phyloP scores from a whole-genome alignment of 2,797 vertebrate species.

The Trichosurus vulpecula region DNA sequence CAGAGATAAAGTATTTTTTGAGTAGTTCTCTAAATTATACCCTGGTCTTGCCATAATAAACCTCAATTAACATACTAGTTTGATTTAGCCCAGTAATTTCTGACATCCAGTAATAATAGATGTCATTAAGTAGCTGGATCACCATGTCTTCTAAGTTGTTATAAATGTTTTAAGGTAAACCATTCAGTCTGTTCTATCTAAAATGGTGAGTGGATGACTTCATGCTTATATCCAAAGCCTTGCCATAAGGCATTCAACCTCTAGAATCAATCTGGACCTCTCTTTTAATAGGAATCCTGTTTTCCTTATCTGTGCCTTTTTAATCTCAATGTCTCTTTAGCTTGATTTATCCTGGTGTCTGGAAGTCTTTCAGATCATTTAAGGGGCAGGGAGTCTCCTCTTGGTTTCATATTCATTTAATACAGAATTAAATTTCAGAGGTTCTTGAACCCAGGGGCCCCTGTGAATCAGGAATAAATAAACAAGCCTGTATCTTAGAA shows the following conservation, averaged over 20 bases:
- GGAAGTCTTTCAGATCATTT: slow-evolving; percentile 35
- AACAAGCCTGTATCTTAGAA: slow-evolving; percentile 21
- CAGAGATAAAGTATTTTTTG: slow-evolving; percentile 62
- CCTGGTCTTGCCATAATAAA: slow-evolving; percentile 14
- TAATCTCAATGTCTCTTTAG: slow-evolving; percentile 26
- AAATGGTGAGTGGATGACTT: slow-evolving; percentile 31
- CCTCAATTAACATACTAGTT: slow-evolving; percentile 48
- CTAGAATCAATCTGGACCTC: slow-evolving; percentile 7
- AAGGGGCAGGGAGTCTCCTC: slow-evolving; percentile 3
- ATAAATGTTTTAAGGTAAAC: slow-evolving; percentile 64
- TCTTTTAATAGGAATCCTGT: not conserved
- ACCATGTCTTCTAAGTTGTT: slow-evolving; percentile 65
- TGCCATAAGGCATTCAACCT: slow-evolving; percentile 48
- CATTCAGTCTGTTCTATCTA: slow-evolving; percentile 40
- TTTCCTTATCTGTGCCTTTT: not conserved
- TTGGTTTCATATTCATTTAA: slow-evolving; percentile 59
- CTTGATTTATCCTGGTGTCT: slow-evolving; percentile 49
- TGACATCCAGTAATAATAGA: slow-evolving; percentile 38
- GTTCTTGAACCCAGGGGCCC: slow-evolving; percentile 8
- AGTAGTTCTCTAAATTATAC: slow-evolving; percentile 51
- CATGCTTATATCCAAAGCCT: slow-evolving; percentile 43
- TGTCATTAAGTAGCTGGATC: slow-evolving; percentile 66
- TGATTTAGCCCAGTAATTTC: slow-evolving; percentile 40
- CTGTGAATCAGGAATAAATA: slow-evolving; percentile 51
- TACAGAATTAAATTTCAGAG: slow-evolving; percentile 42